These are phyloP conservation scores for Spodoptera exigua DNA, from an alignment of 2,888 invertebrate genomes.

Conservation along the genomic window DNA sequence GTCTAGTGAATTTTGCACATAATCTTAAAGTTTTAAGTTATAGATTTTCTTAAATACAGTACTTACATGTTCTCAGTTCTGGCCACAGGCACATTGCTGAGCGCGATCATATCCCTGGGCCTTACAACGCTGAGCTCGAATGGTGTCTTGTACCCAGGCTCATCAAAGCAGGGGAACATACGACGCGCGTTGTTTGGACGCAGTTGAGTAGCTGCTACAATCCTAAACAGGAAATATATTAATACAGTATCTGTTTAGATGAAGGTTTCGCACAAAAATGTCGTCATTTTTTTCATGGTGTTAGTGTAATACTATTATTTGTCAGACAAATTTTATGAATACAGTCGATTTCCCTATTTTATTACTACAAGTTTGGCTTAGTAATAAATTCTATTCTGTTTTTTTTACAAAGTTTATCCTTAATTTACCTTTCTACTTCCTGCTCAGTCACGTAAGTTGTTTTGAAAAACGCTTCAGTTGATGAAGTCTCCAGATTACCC, in stretches of 20 bases:
- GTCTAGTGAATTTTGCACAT: no score
- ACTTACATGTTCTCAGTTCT: constrained; percentile 90
- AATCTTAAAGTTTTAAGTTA: no score
- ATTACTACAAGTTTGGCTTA: no score
- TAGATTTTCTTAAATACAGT: neutral
- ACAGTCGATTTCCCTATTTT: no score
- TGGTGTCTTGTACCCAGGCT: constrained; percentile 93
- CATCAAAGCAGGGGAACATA: constrained; percentile 95
- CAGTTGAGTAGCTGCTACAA: constrained; percentile 92
- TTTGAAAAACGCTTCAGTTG: constrained; percentile 92
- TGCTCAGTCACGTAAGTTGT: constrained; percentile 88
- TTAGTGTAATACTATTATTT: no score
- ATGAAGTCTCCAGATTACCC: constrained; percentile 90
- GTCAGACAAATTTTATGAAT: no score
- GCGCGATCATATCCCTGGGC: constrained; percentile 88
- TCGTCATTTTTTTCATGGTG: no score
- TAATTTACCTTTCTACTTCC: constrained; percentile 81
- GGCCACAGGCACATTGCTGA: constrained; percentile 91
- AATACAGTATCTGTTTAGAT: no score
- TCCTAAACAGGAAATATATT: constrained; percentile 67
- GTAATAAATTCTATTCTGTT: no score
- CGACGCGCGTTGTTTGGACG: constrained; percentile 93
- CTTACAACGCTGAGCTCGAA: constrained; percentile 91
- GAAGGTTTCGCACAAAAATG: no score
- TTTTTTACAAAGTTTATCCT: no score